These are phyloP conservation scores for Ispidina lecontei DNA, from an alignment of 2,797 vertebrate species.

Conservation along the genomic window DNA sequence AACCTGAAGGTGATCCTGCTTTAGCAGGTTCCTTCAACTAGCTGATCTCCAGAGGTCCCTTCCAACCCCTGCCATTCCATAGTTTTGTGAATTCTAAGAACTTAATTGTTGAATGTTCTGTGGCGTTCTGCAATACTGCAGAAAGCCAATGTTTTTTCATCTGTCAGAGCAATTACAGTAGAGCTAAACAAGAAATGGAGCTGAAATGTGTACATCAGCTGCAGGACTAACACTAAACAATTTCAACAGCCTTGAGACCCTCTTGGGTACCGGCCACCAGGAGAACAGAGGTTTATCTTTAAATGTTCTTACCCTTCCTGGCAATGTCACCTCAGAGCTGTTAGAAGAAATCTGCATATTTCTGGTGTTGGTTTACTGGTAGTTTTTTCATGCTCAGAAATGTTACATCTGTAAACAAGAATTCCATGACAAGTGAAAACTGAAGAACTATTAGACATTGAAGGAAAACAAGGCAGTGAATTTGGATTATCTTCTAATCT, in stretches of 20 bases:
- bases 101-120: background rate
- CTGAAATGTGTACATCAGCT: background rate
- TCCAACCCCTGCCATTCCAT: too few relatives aligned
- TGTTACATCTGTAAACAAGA: background rate
- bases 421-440: background rate
- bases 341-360: background rate
- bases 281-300: background rate
- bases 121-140: background rate
- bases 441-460: background rate
- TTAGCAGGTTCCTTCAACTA: too few relatives aligned
- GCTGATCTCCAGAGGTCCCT: too few relatives aligned
- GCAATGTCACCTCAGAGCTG: background rate
- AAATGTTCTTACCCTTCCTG: background rate
- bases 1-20: too few relatives aligned
- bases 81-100: too few relatives aligned
- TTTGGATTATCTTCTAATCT: background rate
- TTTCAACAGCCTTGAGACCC: background rate
- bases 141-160: background rate
- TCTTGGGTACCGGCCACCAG: background rate
- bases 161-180: background rate
- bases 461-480: background rate
- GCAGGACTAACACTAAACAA: rapidly evolving
- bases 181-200: background rate
- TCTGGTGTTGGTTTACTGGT: background rate
- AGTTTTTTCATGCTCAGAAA: background rate